phyloP scores from a whole-genome alignment of 92 coral and sea anemone species.

The Palythoa heliodiscus region DNA sequence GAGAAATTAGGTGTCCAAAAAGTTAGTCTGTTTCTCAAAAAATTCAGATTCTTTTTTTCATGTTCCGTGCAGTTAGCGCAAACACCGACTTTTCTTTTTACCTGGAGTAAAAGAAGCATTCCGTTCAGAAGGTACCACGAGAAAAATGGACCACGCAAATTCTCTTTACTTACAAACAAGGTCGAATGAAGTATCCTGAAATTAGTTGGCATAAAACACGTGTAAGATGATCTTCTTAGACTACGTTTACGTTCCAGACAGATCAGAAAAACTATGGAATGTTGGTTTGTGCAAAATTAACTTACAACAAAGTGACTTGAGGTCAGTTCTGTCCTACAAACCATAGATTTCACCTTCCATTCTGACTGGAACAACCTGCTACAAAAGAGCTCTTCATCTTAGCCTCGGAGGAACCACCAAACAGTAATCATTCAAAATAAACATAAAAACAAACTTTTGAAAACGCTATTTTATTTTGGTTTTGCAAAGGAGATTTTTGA shows the following conservation, averaged over 20 bases:
- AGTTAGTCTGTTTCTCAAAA: background rate
- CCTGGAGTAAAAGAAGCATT: slow-evolving; percentile 41
- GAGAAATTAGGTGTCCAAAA: background rate
- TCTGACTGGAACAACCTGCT: slow-evolving; percentile 17
- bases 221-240: slow-evolving; percentile 11
- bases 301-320: background rate
- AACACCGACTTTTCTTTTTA: slow-evolving; percentile 42
- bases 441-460: background rate
- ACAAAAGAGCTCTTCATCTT: slow-evolving; percentile 36
- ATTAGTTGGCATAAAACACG: slow-evolving; percentile 29
- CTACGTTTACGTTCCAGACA: background rate
- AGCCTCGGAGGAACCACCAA: background rate
- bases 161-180: slow-evolving; percentile 38
- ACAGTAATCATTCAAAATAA: background rate
- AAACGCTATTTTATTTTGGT: background rate
- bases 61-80: slow-evolving; percentile 39
- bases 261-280: slow-evolving; percentile 17
- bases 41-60: slow-evolving; percentile 1
- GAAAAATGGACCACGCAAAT: slow-evolving; percentile 25
- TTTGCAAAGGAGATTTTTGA: background rate
- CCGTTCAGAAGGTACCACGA: slow-evolving; percentile 47
- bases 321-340: background rate
- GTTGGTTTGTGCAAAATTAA: background rate
- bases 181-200: slow-evolving; percentile 44
- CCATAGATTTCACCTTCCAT: slow-evolving; percentile 8